phyloP scores from a whole-genome alignment of 2,797 vertebrate species.

The Natrix natrix region DNA sequence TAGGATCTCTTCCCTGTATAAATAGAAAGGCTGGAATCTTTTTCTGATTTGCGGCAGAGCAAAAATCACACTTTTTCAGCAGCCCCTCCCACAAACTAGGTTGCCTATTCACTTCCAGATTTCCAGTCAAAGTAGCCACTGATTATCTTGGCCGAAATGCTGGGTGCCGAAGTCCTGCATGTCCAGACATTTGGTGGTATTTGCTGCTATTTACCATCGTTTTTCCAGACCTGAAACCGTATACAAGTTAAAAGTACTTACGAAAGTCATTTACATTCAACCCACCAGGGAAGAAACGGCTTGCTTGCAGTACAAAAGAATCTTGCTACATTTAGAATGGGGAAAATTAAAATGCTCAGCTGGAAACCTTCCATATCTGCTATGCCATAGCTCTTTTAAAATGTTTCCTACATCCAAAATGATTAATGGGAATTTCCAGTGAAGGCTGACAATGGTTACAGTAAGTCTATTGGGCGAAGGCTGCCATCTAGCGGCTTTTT shows the following conservation, averaged over 20 bases:
- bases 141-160: not conserved
- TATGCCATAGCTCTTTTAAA: no score
- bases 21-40: not conserved
- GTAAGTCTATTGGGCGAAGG: not conserved
- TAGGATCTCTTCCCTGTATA: not conserved
- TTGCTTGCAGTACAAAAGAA: not conserved
- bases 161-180: not conserved
- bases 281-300: not conserved
- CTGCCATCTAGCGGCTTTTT: slow-evolving; percentile 18
- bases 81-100: not conserved
- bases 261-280: not conserved
- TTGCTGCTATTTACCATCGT: not conserved
- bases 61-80: not conserved
- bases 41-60: not conserved
- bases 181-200: not conserved
- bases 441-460: not conserved
- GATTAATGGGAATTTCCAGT: not conserved
- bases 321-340: not conserved
- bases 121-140: not conserved
- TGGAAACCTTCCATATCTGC: not conserved
- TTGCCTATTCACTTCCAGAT: not conserved
- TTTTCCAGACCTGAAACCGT: not conserved
- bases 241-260: not conserved
- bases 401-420: not conserved
- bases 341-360: not conserved